Evolutionary conservation across 1,140 invertebrate genomes (phyloP).

Genomic region (Temnothorax longispinosus): DNA sequence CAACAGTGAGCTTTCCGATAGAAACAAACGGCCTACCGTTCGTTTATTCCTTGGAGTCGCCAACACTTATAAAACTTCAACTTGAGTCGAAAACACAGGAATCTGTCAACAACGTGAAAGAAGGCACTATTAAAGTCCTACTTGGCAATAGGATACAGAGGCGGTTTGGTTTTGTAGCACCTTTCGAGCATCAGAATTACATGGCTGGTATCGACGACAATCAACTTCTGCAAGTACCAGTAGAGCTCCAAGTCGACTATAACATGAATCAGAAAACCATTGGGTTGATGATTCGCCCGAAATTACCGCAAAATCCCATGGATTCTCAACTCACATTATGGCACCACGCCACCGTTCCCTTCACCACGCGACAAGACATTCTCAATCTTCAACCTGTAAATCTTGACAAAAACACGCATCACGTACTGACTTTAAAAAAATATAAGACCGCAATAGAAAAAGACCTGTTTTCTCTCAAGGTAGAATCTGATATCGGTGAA

Average conservation of each 20-base stretch:
- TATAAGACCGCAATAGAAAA: neutral
- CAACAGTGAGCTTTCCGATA: slow-evolving; percentile 88
- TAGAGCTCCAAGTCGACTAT: neutral
- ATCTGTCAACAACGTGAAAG: neutral
- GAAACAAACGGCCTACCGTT: slow-evolving; percentile 89
- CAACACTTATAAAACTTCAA: neutral
- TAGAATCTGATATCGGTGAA: neutral
- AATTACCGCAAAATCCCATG: neutral
- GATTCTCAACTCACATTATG: slow-evolving; percentile 75
- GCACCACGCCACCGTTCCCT: slow-evolving; percentile 88
- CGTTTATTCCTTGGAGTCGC: slow-evolving; percentile 81
- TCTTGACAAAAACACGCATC: slow-evolving; percentile 68
- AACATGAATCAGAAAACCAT: neutral
- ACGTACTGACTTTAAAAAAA: neutral
- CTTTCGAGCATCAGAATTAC: slow-evolving; percentile 87
- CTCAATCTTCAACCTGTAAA: slow-evolving; percentile 84
- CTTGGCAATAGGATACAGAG: slow-evolving; percentile 86
- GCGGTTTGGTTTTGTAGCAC: slow-evolving; percentile 88
- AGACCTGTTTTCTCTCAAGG: neutral
- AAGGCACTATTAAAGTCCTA: slow-evolving; percentile 73
- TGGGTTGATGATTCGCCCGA: neutral
- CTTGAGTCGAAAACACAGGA: neutral
- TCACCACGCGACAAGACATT: slow-evolving; percentile 86
- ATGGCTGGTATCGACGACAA: slow-evolving; percentile 86
- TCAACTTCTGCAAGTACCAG: neutral